These are phyloP conservation scores for Eupithecia subfuscata DNA, from an alignment of 2,888 invertebrate genomes.

Conservation along the genomic window DNA sequence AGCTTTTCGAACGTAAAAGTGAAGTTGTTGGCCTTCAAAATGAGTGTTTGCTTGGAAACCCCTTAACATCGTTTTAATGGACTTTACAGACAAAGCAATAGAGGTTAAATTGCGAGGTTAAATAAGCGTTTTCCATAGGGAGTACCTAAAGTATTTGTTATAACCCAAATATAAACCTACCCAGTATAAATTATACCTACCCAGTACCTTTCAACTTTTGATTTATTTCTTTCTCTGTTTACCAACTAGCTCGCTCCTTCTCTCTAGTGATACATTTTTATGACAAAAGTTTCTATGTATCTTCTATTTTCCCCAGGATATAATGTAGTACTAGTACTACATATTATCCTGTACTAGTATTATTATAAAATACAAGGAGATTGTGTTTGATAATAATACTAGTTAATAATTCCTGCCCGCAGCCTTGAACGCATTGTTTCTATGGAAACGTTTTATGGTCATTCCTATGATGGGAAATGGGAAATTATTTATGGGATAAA, in stretches of 20 bases:
- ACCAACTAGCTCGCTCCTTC: not conserved
- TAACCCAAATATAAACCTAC: not conserved
- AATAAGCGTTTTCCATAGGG: not conserved
- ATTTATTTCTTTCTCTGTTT: not conserved
- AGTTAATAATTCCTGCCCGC: too few relatives aligned
- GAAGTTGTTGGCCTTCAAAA: constrained; percentile 73
- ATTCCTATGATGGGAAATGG: too few relatives aligned
- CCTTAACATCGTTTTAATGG: constrained; percentile 38
- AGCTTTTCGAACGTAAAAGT: constrained; percentile 71
- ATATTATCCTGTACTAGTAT: too few relatives aligned
- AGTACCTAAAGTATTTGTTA: not conserved
- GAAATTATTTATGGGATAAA: too few relatives aligned
- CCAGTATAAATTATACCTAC: not conserved
- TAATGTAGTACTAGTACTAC: too few relatives aligned
- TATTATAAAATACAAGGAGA: too few relatives aligned
- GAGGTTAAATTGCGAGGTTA: constrained; percentile 5
- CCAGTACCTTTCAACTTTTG: not conserved
- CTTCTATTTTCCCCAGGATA: not conserved
- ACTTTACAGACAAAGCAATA: constrained; percentile 37
- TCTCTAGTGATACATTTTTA: not conserved
- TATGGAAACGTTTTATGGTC: too few relatives aligned
- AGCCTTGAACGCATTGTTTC: too few relatives aligned
- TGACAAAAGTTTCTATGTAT: not conserved
- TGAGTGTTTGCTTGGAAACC: constrained; percentile 52
- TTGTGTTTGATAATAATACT: too few relatives aligned